Conservation (phyloP, 2,797 vertebrate genomes). For the Lagocephalus sceleratus region DNA sequence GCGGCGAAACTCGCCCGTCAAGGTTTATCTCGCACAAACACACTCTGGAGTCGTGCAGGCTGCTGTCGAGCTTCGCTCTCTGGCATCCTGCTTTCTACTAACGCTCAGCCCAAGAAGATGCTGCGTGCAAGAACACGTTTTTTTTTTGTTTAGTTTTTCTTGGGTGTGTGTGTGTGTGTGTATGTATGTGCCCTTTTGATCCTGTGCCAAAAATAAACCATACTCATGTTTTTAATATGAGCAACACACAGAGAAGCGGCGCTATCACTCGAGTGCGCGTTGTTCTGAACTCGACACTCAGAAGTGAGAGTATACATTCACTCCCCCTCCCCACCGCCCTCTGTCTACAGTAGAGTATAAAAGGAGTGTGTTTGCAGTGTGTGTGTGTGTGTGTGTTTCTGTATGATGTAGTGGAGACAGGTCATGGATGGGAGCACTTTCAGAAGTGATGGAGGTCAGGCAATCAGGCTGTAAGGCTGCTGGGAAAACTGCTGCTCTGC, state of each 20-base stretch:
- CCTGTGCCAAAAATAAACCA: constrained; percentile 49
- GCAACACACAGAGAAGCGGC: constrained; percentile 7
- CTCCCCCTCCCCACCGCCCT: not conserved
- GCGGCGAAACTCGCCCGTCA: constrained; percentile 8
- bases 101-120: constrained; percentile 14
- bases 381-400: not conserved
- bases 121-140: constrained; percentile 32
- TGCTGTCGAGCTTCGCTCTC: constrained; percentile 32
- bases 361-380: constrained; percentile 9
- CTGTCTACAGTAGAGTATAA: not conserved
- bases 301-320: too few relatives aligned
- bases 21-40: constrained; percentile 12
- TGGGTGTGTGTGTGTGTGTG: constrained; percentile 5
- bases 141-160: not conserved
- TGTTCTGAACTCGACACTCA: too few relatives aligned
- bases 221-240: constrained; percentile 42
- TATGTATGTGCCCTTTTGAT: constrained; percentile 39
- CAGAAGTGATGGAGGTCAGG: constrained; percentile 26
- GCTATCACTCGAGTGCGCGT: not conserved
- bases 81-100: constrained; percentile 37
- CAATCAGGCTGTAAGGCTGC: constrained; percentile 20
- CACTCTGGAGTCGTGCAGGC: constrained; percentile 2
- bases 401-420: constrained; percentile 17
- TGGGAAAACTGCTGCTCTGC: constrained; percentile 14
- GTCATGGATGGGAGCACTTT: constrained; percentile 5